Evolutionary conservation across 2,113 vertebrate species (phyloP).

Genomic region (Oenanthe oenanthe): DNA sequence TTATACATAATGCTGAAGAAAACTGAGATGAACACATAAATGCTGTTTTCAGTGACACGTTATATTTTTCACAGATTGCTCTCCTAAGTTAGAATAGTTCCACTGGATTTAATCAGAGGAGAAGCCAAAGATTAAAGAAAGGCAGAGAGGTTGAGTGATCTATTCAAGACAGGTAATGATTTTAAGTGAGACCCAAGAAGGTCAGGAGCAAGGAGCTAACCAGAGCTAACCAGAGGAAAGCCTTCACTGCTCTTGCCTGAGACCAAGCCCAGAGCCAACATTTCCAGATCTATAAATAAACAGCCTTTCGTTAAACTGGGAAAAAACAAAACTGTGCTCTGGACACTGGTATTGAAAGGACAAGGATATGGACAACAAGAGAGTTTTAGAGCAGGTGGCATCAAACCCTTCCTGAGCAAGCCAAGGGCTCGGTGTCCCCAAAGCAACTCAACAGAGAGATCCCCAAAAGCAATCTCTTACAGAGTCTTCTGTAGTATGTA

Average conservation of each 20-base stretch:
- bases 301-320: background rate
- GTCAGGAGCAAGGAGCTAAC: too few species aligned
- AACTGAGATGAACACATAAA: conserved; percentile 28
- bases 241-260: background rate
- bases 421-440: background rate
- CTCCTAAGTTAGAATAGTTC: background rate
- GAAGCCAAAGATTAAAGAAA: background rate
- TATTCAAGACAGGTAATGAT: background rate
- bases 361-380: background rate
- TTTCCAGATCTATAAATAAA: background rate
- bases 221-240: background rate
- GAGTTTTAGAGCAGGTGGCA: conserved; percentile 49
- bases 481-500: conserved; percentile 64
- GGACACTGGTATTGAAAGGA: background rate
- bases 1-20: background rate
- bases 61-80: background rate
- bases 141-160: background rate
- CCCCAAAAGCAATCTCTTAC: conserved; percentile 61
- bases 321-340: background rate
- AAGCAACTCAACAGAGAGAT: conserved; percentile 6
- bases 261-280: background rate
- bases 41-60: conserved; percentile 1
- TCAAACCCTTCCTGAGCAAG: conserved; percentile 21
- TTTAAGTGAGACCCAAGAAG: background rate
- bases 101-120: background rate